Evolutionary conservation across 64 coral and sea anemone genomes (phyloP), one percentile per base, ranked within the genome.

Genomic region (Pachyseris speciosa): DNA sequence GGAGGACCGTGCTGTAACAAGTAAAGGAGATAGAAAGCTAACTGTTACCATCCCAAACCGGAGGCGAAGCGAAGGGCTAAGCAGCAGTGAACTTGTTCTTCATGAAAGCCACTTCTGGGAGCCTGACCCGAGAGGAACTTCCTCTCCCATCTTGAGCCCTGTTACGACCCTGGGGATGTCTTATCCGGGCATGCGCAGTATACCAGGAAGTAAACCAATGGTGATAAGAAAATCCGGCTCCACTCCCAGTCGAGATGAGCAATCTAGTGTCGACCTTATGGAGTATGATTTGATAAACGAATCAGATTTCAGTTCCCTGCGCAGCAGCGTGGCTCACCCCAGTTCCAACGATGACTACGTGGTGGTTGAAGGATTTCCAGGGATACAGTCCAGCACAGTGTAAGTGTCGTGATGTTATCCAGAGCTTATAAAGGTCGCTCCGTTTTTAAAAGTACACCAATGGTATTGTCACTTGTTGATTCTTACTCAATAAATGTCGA

Each of bases 301-400:
- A 25, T 97, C 95, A 19, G 95, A 97, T 49, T 97, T 97, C 72
- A 97, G 74, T 26, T 97, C 95, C 31, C 49, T 93, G 17, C 88
- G 79, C 58, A 90, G 91, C 69, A 97, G 86, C 52, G 71, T 94
- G 22, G 77, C 81, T 71, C 55, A 93, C 34, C 95, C 87, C 19
- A 99, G 93, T 34, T 99, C 97, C 16, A 52, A 36, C 12, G 97
- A 99, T 65, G 97, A 99, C 12, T 99, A 95, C 47, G 13, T 99
- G 3, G 90, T 99, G 2, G 90, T 95, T 2, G 97, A 99, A 53
- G 94, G 93, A 53, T 94, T 84, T n/a, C 97, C 97, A 2, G 97
- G 97, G 3, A 83, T 93, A 9, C 79, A 86, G 38, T 95, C 97
- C 12, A 92, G 47, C 38, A 95, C 94, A 44, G 30, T 45, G 72